phyloP scores from a whole-genome alignment of 1,140 invertebrate species.

The Dendroctonus valens region DNA sequence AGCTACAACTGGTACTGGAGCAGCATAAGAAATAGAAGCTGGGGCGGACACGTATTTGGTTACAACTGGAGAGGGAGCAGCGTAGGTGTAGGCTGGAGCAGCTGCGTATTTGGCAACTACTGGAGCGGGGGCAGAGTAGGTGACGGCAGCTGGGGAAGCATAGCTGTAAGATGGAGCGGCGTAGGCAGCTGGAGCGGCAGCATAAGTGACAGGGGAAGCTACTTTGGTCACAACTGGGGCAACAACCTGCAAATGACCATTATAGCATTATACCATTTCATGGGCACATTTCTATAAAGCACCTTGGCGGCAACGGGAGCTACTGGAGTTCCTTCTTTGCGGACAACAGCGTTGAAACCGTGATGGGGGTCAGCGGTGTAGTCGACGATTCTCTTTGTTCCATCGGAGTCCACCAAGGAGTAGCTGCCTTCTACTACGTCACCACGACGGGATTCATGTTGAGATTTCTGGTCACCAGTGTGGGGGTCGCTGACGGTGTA shows the following conservation, averaged over 20 bases:
- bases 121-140: constrained; percentile 34
- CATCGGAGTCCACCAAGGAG: constrained; percentile 25
- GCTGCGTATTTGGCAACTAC: constrained; percentile 33
- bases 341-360: constrained; percentile 55
- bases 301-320: no score
- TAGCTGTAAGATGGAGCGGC: constrained; percentile 12
- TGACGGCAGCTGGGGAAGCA: constrained; percentile 13
- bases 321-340: constrained; percentile 41
- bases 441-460: constrained; percentile 58
- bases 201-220: constrained; percentile 19
- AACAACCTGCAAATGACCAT: constrained; percentile 9
- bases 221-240: constrained; percentile 24
- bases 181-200: constrained; percentile 13
- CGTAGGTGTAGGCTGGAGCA: constrained; percentile 15
- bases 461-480: constrained; percentile 61
- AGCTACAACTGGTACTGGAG: constrained; percentile 38
- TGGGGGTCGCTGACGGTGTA: constrained; percentile 59
- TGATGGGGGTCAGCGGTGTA: constrained; percentile 62
- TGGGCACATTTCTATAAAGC: no score
- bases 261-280: constrained; percentile 23
- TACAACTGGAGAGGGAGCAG: constrained; percentile 39
- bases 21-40: constrained; percentile 29
- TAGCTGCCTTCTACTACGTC: constrained; percentile 61
- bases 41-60: constrained; percentile 28
- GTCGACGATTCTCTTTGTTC: constrained; percentile 54